phyloP scores from a whole-genome alignment of 2,113 vertebrate species.

The Mobula birostris region DNA sequence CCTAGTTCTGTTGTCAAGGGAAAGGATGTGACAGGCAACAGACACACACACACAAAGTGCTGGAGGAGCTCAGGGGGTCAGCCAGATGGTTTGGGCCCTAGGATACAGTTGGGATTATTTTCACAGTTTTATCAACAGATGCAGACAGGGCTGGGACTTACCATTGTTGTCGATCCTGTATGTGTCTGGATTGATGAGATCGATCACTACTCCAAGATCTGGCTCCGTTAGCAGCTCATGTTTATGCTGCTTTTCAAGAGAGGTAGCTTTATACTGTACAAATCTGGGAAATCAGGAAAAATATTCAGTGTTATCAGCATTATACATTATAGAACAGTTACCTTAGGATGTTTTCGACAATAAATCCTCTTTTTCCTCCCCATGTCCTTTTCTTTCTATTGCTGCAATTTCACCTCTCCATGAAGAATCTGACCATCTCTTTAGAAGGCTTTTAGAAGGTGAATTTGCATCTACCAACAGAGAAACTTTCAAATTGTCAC shows the following conservation, averaged over 20 bases:
- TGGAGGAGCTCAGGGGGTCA: not conserved
- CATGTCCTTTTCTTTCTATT: not conserved
- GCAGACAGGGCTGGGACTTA: constrained; percentile 47
- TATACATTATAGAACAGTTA: not conserved
- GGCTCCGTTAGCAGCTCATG: constrained; percentile 87
- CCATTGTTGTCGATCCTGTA: constrained; percentile 80
- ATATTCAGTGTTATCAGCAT: not conserved
- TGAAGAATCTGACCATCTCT: not conserved
- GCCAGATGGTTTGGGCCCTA: not conserved
- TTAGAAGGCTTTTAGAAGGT: not conserved
- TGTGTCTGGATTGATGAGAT: constrained; percentile 89
- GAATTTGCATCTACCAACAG: not conserved
- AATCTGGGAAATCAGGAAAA: constrained; percentile 57
- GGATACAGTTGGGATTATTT: not conserved
- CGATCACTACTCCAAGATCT: constrained; percentile 86
- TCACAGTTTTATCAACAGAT: not conserved
- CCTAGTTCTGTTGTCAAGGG: not conserved
- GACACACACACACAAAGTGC: not conserved
- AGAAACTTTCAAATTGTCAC: not conserved
- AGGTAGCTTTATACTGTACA: constrained; percentile 91
- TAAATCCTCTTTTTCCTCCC: not conserved
- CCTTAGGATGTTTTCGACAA: not conserved
- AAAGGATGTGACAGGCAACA: too few relatives aligned
- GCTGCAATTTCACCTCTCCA: not conserved
- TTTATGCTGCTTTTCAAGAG: constrained; percentile 87